Evolutionary conservation across 1,140 invertebrate species (phyloP), one percentile per base, ranked within the genome.

Genomic region (Bombus fervidus): DNA sequence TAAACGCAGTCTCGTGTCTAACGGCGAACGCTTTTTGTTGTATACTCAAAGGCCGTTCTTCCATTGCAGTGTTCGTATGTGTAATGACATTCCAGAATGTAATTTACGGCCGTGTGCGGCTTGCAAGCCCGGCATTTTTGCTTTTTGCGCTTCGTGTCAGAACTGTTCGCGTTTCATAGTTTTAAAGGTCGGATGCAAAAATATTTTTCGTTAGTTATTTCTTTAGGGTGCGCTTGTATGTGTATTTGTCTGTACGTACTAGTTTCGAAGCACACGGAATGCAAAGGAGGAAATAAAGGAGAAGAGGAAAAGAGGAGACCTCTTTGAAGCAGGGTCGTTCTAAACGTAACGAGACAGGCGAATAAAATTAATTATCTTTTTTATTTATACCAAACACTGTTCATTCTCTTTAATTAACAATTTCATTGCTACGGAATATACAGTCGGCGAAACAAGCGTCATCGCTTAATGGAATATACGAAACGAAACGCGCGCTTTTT

Each of bases 61-160:
- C 31, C 74, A 53, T 75, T 47, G 59, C 37, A 68, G 59, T 64
- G n/a, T 74, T 64, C 41, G 80, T 34, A 39, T 43, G 59, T 10
- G 59, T 77, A 68, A 83, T 57, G 81, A 76, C 81, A 76, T 83
- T 53, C 59, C 41, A 31, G 73, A 68, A 76, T 68, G 31, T 76
- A 83, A 83, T 83, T 83, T 68, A 66, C 73, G 57, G 18, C 34
- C 53, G 53, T 6, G 6, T 28, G 72, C 34, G 72, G 37, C 34
- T 13, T 22, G 43, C 31, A 10, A 28, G 3, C 69, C 15, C n/a
- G 69, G 39, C 9, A 62, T 73, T 81, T 73, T 62, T 43, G 80
- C 68, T 62, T 39, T 12, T 31, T 18, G 66, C n/a, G 66, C 2
- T 25, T 9, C 57, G 57, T 4, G 57, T 43, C 59, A 22, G 64